phyloP scores from a whole-genome alignment of 2,888 invertebrate species.

The Drosophila atroscutellata region DNA sequence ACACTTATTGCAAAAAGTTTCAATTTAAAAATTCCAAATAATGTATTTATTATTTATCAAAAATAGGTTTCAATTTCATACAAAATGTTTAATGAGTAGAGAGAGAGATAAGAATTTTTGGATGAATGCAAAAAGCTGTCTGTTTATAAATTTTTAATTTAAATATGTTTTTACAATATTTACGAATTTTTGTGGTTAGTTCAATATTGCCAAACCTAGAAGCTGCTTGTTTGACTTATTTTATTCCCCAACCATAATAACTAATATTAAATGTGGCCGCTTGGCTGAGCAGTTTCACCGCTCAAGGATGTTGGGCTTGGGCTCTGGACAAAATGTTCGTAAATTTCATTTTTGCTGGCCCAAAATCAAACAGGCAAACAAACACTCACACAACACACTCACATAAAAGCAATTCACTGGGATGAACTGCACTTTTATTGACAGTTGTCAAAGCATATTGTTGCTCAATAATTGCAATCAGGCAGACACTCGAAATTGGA shows the following conservation, averaged over 20 bases:
- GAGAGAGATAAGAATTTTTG: too few species aligned
- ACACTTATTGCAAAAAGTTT: background rate
- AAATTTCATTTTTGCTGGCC: background rate
- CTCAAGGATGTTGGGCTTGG: background rate
- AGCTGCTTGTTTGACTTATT: too few species aligned
- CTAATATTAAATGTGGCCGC: background rate
- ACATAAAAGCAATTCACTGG: constrained; percentile 25
- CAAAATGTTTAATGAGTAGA: background rate
- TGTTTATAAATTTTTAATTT: background rate
- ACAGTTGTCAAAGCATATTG: constrained; percentile 59
- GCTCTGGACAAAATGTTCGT: background rate
- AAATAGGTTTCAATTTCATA: background rate
- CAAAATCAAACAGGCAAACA: background rate
- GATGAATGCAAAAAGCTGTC: background rate
- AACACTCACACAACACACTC: background rate
- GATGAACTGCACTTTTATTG: constrained; percentile 44
- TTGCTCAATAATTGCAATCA: constrained; percentile 68
- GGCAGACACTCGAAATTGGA: constrained; percentile 42
- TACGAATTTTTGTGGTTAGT: background rate
- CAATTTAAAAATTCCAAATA: background rate
- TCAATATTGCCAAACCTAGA: background rate
- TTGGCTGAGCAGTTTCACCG: background rate
- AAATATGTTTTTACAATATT: background rate
- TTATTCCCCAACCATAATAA: background rate
- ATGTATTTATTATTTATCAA: background rate